phyloP scores from a whole-genome alignment of 1,140 invertebrate species.

The Panonychus citri region DNA sequence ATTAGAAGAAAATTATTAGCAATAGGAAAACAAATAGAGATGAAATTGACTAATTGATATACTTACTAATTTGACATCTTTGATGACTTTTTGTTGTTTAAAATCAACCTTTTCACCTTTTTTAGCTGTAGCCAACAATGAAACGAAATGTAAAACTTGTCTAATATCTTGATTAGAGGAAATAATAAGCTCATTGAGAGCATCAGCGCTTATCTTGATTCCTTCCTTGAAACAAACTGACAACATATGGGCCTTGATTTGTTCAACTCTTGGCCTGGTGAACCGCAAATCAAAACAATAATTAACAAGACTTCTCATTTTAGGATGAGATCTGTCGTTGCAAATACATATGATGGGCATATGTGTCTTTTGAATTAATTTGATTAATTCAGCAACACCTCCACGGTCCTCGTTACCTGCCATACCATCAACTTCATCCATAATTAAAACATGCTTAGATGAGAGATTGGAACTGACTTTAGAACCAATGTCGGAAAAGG shows the following conservation, averaged over 20 bases:
- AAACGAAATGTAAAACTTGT: conserved; percentile 53
- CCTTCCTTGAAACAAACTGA: conserved; percentile 76
- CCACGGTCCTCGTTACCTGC: conserved; percentile 96
- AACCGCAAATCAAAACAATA: conserved; percentile 80
- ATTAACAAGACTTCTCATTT: conserved; percentile 76
- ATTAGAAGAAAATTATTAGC: conserved; percentile 1
- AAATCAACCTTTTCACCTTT: conserved; percentile 25
- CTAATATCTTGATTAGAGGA: conserved; percentile 78
- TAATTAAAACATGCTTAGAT: conserved; percentile 64
- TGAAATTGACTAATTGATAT: background rate
- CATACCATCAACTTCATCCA: conserved; percentile 99
- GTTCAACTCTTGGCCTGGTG: conserved; percentile 52
- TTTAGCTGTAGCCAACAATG: conserved; percentile 39
- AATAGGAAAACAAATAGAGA: background rate
- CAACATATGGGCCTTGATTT: conserved; percentile 76
- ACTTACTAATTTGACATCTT: conserved; percentile 54
- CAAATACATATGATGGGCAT: conserved; percentile 96
- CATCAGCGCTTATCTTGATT: conserved; percentile 48
- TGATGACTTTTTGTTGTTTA: conserved; percentile 31
- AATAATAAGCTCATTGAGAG: conserved; percentile 55
- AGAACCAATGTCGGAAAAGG: conserved; percentile 19
- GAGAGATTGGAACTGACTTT: background rate
- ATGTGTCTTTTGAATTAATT: conserved; percentile 64
- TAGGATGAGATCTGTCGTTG: conserved; percentile 78
- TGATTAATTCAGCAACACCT: conserved; percentile 52